phyloP scores from a whole-genome alignment of 2,113 vertebrate species.

The Rhodinocichla rosea region DNA sequence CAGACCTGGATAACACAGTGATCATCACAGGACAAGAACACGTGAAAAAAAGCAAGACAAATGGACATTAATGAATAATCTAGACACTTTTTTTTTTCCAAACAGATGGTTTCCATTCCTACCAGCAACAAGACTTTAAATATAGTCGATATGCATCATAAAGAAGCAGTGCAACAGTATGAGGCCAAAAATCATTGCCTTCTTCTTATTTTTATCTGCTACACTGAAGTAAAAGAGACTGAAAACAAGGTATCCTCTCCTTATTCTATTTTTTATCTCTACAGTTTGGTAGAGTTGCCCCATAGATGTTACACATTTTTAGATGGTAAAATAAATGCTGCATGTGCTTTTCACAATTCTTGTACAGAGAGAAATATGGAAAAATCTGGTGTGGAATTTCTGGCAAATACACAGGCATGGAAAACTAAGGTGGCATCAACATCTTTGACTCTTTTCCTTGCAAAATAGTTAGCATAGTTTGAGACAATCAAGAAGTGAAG shows the following conservation, averaged over 20 bases:
- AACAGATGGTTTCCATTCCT: not conserved
- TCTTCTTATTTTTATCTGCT: not conserved
- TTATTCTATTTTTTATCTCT: not conserved
- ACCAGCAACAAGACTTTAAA: not conserved
- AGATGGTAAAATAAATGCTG: not conserved
- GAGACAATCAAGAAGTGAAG: not conserved
- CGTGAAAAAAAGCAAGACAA: not conserved
- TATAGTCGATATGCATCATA: not conserved
- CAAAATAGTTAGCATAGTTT: not conserved
- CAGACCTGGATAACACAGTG: not conserved
- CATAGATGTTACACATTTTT: not conserved
- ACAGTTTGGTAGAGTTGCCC: not conserved
- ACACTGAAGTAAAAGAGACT: not conserved
- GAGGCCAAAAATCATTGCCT: not conserved
- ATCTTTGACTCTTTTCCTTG: not conserved
- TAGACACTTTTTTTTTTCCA: not conserved
- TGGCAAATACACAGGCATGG: not conserved
- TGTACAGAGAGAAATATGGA: not conserved
- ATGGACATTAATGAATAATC: not conserved
- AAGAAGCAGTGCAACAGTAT: not conserved
- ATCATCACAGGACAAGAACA: not conserved
- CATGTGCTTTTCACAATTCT: not conserved
- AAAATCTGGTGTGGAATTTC: not conserved
- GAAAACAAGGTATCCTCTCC: not conserved
- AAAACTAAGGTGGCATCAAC: not conserved